phyloP scores from a whole-genome alignment of 2,797 vertebrate genomes.

The Schizothorax lantsangensis region DNA sequence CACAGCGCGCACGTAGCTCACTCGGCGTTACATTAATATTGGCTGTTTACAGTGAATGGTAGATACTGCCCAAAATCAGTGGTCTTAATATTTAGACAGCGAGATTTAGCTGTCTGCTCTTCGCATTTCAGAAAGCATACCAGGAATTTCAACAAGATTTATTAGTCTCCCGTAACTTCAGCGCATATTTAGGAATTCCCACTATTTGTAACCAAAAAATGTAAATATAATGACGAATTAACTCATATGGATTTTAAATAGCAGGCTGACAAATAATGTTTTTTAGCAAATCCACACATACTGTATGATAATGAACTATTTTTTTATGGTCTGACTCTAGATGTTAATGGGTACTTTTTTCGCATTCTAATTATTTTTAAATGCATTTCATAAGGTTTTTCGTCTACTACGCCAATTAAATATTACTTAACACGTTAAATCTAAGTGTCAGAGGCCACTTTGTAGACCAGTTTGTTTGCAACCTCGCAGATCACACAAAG shows the following conservation, averaged over 20 bases:
- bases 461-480: conserved; percentile 2
- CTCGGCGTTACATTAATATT: neutral
- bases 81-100: conserved; percentile 8
- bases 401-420: neutral
- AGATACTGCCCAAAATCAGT: neutral
- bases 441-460: neutral
- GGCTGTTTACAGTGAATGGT: neutral
- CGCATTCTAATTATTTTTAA: neutral
- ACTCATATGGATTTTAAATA: neutral
- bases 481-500: neutral
- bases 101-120: neutral
- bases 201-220: neutral
- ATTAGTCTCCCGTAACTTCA: neutral
- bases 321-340: neutral
- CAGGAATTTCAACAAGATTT: neutral
- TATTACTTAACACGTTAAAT: neutral
- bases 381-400: neutral
- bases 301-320: neutral
- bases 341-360: neutral
- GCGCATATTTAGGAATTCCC: neutral
- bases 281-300: neutral
- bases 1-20: conserved; percentile 10
- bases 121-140: neutral
- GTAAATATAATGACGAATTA: neutral
- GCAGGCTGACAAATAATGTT: neutral